Evolutionary conservation across 2,113 vertebrate species (phyloP).

Genomic region (Lampris megalopsis): DNA sequence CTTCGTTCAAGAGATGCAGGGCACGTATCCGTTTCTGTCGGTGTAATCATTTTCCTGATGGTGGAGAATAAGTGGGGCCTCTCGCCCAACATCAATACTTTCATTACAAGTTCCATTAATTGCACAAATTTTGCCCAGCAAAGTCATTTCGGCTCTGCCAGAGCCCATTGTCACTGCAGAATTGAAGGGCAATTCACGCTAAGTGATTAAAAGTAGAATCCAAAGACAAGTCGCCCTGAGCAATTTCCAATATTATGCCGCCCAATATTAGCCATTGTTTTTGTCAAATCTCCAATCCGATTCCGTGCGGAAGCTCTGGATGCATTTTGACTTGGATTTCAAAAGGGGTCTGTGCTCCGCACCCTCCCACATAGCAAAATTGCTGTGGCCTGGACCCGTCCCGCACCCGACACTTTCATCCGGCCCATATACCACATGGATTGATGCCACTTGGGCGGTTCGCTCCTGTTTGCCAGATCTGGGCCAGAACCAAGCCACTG

Average conservation of each 20-base stretch:
- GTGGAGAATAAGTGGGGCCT: constrained; percentile 53
- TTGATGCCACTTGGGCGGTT: too few species aligned
- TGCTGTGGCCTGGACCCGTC: too few species aligned
- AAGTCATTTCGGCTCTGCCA: constrained; percentile 61
- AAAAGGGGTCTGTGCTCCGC: constrained; percentile 14
- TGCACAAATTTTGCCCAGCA: constrained; percentile 28
- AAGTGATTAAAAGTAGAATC: constrained; percentile 60
- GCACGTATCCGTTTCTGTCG: constrained; percentile 41
- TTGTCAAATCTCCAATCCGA: constrained; percentile 33
- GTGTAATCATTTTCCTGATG: constrained; percentile 51
- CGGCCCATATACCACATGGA: too few species aligned
- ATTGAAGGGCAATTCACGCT: constrained; percentile 58
- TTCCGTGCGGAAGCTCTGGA: neutral
- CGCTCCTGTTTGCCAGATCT: too few species aligned
- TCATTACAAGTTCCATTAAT: constrained; percentile 72
- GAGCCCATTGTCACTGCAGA: constrained; percentile 44
- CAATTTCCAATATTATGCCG: constrained; percentile 34
- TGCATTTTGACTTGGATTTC: constrained; percentile 22
- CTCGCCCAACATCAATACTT: constrained; percentile 68
- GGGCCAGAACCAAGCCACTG: too few species aligned
- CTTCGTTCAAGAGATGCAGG: constrained; percentile 35
- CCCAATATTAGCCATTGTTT: constrained; percentile 44
- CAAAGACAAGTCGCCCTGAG: constrained; percentile 33
- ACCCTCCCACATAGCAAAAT: too few species aligned
- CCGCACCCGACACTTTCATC: too few species aligned